A percentile compares a stretch with the other conserved stretches of the same genome.
Evolutionary conservation across 2,797 vertebrate species (phyloP).

Genomic region (Lutjanus argentimaculatus): DNA sequence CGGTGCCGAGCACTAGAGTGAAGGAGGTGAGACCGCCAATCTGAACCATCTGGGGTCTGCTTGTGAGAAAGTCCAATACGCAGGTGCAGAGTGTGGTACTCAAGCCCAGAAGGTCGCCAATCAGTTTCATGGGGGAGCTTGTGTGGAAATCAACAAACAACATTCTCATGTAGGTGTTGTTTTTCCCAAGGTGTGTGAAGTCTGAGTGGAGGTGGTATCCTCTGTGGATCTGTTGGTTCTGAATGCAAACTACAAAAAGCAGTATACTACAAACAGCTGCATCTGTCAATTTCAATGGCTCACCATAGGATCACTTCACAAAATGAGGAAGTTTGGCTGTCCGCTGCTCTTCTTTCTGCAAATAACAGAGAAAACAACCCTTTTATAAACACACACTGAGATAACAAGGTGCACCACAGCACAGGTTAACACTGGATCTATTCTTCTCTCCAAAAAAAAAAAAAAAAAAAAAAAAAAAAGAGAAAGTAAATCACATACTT

Average conservation of each 20-base stretch:
- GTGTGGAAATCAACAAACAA: neutral
- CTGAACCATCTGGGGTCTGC: neutral
- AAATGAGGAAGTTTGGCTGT: neutral
- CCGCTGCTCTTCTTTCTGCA: neutral
- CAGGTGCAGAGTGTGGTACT: neutral
- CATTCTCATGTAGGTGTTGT: neutral
- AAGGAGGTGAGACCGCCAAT: too few species aligned
- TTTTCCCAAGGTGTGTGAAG: neutral
- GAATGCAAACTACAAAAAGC: neutral
- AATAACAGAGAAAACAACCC: constrained; percentile 8
- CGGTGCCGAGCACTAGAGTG: neutral
- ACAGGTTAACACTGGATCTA: constrained; percentile 13
- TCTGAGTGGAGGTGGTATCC: neutral
- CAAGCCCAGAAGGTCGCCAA: neutral
- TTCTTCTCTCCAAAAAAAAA: constrained; percentile 6
- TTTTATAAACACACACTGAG: constrained; percentile 3
- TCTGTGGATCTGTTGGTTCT: neutral
- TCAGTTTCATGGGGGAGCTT: neutral
- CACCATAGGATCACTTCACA: neutral
- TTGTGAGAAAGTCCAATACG: neutral
- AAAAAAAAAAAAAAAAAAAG: constrained; percentile 1
- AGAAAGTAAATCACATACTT: constrained; percentile 25
- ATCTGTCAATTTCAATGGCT: neutral
- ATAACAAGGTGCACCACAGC: constrained; percentile 31
- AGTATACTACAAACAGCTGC: neutral